These are phyloP conservation scores for Acleris sparsana DNA, from an alignment of 2,888 invertebrate species.

Conservation along the genomic window DNA sequence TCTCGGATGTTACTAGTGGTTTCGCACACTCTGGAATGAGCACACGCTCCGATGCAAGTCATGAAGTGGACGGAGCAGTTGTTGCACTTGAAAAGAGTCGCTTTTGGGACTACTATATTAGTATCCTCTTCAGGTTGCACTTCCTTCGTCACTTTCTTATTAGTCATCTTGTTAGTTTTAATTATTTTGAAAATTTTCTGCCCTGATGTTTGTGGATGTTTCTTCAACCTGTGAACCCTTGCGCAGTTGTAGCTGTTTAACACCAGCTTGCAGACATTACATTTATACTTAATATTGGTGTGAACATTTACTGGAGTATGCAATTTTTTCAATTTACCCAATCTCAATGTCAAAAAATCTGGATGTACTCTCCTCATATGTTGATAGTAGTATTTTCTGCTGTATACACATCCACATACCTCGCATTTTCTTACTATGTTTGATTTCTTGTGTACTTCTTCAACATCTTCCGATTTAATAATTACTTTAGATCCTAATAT, in stretches of 20 bases:
- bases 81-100: conserved; percentile 49
- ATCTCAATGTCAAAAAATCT: neutral
- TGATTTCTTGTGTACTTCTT: neutral
- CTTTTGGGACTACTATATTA: conserved; percentile 43
- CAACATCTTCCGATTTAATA: neutral
- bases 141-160: conserved; percentile 18
- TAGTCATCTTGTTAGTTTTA: conserved; percentile 13
- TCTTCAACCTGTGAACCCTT: conserved; percentile 25
- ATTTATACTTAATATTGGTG: conserved; percentile 32
- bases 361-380: conserved; percentile 27
- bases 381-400: conserved; percentile 8
- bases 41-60: conserved; percentile 37
- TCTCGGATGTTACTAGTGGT: conserved; percentile 1
- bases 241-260: conserved; percentile 17
- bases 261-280: conserved; percentile 37
- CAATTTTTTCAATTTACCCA: neutral
- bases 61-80: conserved; percentile 49
- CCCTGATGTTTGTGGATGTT: conserved; percentile 30
- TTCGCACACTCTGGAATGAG: conserved; percentile 41
- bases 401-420: conserved; percentile 17
- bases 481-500: conserved; percentile 28
- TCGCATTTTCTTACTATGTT: conserved; percentile 3
- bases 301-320: neutral
- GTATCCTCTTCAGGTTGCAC: neutral
- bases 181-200: conserved; percentile 30